These are phyloP conservation scores for Archilochus colubris DNA, from an alignment of 2,113 vertebrate genomes.

Conservation along the genomic window DNA sequence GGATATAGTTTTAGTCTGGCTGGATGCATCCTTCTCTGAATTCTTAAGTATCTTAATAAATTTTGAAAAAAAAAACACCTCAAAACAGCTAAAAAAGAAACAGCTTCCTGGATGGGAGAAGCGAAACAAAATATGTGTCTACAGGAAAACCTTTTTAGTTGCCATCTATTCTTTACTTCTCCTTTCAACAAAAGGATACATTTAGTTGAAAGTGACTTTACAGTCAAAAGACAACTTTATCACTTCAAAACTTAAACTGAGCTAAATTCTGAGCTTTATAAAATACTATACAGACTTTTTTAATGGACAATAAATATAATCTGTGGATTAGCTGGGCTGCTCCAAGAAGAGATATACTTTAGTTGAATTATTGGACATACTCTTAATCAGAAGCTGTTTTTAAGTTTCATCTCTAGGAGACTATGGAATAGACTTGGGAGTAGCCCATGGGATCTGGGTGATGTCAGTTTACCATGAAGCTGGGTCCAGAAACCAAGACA, in stretches of 20 bases:
- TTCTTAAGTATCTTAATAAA: background rate
- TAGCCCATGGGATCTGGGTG: background rate
- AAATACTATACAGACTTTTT: background rate
- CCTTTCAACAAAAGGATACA: background rate
- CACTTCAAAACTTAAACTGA: background rate
- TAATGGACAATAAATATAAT: background rate
- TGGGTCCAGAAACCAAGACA: background rate
- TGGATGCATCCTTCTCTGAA: background rate
- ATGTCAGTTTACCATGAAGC: background rate
- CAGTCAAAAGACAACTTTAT: background rate
- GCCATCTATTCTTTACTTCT: background rate
- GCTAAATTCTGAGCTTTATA: background rate
- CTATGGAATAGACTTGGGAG: background rate
- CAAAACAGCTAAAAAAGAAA: background rate
- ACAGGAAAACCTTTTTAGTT: background rate
- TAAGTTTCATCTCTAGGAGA: background rate
- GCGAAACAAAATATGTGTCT: background rate
- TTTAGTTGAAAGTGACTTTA: background rate
- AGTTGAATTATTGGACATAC: background rate
- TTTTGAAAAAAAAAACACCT: background rate
- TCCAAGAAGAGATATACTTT: background rate
- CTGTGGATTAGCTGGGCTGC: background rate
- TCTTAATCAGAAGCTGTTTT: background rate
- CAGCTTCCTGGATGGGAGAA: background rate
- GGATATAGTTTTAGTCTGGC: background rate